These are phyloP conservation scores for Hyposmocoma kahamanoa DNA, from an alignment of 1,140 invertebrate species.

Conservation along the genomic window DNA sequence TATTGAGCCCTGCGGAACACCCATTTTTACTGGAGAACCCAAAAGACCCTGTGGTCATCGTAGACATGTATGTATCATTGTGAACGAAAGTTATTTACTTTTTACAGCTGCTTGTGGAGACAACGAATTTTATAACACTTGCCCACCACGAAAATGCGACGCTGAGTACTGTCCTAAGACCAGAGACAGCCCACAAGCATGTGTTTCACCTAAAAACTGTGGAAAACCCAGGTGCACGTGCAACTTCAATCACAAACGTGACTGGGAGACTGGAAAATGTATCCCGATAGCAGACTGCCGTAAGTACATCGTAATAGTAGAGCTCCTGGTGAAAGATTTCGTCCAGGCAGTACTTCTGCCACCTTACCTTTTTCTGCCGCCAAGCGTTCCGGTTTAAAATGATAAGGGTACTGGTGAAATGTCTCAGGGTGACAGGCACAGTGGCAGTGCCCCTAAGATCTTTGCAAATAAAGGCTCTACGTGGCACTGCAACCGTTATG, in stretches of 20 bases:
- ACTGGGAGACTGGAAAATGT: slow-evolving; percentile 13
- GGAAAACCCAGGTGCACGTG: slow-evolving; percentile 7
- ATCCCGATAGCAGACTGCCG: slow-evolving; percentile 10
- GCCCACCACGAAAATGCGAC: slow-evolving; percentile 10
- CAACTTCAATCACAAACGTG: slow-evolving; percentile 3
- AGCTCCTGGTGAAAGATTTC: too few relatives aligned
- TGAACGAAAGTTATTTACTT: neutral
- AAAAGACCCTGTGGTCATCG: too few relatives aligned
- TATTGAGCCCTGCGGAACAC: neutral
- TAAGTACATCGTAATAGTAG: slow-evolving; percentile 13
- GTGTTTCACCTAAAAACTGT: slow-evolving; percentile 7
- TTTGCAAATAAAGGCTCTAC: too few relatives aligned
- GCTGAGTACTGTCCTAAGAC: slow-evolving; percentile 10
- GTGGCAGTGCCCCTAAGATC: too few relatives aligned
- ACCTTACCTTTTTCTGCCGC: too few relatives aligned
- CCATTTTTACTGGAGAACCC: too few relatives aligned
- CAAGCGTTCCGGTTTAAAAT: too few relatives aligned
- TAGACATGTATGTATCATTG: neutral
- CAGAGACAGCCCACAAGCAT: slow-evolving; percentile 5
- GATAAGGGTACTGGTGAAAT: too few relatives aligned
- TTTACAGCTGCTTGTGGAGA: slow-evolving; percentile 1
- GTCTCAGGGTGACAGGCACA: too few relatives aligned
- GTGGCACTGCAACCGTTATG: too few relatives aligned
- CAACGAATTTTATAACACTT: slow-evolving; percentile 1
- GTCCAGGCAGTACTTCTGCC: too few relatives aligned